These are phyloP conservation scores for Cygnus atratus DNA, from an alignment of 2,113 vertebrate genomes.

Conservation along the genomic window DNA sequence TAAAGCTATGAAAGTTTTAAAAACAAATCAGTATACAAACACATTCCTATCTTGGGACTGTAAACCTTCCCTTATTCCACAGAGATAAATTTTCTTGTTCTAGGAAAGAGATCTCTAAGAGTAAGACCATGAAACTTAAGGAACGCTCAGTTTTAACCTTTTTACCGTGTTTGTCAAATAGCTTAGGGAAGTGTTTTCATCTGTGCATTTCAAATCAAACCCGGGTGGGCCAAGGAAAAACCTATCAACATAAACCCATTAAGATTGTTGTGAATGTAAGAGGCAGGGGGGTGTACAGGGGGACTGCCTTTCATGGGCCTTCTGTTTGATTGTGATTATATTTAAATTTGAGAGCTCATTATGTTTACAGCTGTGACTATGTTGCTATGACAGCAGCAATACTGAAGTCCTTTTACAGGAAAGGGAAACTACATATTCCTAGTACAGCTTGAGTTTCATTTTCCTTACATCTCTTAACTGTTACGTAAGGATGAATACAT, in stretches of 20 bases:
- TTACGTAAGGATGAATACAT: background rate
- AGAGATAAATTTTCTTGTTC: fast-evolving
- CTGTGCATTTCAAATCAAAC: background rate
- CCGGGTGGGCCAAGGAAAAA: background rate
- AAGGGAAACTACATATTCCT: background rate
- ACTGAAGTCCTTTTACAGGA: background rate
- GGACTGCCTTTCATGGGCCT: background rate
- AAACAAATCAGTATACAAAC: background rate
- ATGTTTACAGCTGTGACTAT: background rate
- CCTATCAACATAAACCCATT: background rate
- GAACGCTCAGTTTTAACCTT: background rate
- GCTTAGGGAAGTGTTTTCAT: background rate
- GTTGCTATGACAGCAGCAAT: background rate
- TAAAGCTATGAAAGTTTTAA: background rate
- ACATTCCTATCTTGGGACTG: fast-evolving
- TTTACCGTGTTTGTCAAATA: background rate
- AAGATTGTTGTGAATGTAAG: background rate
- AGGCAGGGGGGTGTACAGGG: background rate
- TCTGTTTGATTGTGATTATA: background rate
- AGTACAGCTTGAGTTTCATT: background rate
- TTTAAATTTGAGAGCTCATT: constrained; percentile 13
- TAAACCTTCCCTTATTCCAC: background rate
- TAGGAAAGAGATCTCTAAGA: background rate
- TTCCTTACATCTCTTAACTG: background rate
- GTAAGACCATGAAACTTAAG: background rate